Percentiles rank a stretch among this genome's conserved stretches.
These are phyloP conservation scores for Papilio polytes DNA, from an alignment of 1,140 invertebrate genomes.

Conservation along the genomic window DNA sequence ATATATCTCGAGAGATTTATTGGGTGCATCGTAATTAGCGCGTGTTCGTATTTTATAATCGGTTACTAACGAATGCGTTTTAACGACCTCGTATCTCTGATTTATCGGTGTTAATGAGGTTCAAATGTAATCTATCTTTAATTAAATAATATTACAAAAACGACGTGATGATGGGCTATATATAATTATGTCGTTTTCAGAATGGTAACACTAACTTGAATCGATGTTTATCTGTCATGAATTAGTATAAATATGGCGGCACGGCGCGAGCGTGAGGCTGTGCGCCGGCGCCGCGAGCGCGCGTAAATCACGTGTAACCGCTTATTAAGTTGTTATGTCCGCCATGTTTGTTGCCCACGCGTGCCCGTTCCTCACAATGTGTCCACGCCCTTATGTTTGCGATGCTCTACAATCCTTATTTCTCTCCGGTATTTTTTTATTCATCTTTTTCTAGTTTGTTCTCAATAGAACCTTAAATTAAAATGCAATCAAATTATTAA, in stretches of 20 bases:
- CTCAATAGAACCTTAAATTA: not conserved
- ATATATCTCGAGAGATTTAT: conserved; percentile 74
- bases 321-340: conserved; percentile 81
- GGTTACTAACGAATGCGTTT: conserved; percentile 48
- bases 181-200: conserved; percentile 55
- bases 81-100: conserved; percentile 57
- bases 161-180: conserved; percentile 28
- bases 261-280: conserved; percentile 53
- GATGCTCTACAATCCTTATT: conserved; percentile 62
- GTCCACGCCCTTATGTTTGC: conserved; percentile 77
- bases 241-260: conserved; percentile 79
- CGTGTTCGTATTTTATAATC: conserved; percentile 62
- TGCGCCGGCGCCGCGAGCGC: conserved; percentile 79
- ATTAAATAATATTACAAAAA: conserved; percentile 33
- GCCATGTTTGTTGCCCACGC: conserved; percentile 77
- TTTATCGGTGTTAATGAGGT: conserved; percentile 63
- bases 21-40: conserved; percentile 71
- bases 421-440: conserved; percentile 53
- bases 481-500: not conserved
- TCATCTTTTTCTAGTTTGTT: conserved; percentile 20
- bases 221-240: conserved; percentile 80
- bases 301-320: conserved; percentile 79
- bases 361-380: conserved; percentile 59
- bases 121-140: conserved; percentile 36
- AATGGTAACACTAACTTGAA: conserved; percentile 68